Evolutionary conservation across 2,797 vertebrate species (phyloP), one percentile per base, ranked within the genome.

Genomic region (Hydrocynus forskahlii): DNA sequence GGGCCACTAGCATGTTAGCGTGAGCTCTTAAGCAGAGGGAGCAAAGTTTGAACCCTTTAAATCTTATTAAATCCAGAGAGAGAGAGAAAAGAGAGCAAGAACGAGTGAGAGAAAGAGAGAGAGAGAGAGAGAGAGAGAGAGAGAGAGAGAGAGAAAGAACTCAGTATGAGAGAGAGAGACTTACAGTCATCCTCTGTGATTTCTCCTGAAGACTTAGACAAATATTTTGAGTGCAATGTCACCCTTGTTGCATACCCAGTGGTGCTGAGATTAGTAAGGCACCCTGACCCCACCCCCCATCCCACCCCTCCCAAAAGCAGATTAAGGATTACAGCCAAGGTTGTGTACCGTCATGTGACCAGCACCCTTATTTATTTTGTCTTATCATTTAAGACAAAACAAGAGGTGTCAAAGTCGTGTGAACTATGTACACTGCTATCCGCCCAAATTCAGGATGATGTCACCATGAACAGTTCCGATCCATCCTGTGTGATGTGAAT

Each of bases 321-420:
- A 79, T 86, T 87, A 87, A 12, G 76, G 79, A 84, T 86, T 87
- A 87, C 72, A 69, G 69, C 12, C 1, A 76, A 40, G 70, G 67
- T 67, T 70, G 35, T 66, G 57, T 55, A 21, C 60, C 55, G 54
- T 81, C 80, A 84, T 70, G 50, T 85, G 86, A 86, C 60, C 55
- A 67, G 35, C 52, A 66, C 52, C 48, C 64, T 40, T 78, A 59
- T 70, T 73, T 83, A 71, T 29, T 29, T 29, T 29, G 29, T 29
- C 29, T 29, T 29, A 29, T 29, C 29, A 29, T 29, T 29, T 43
- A 78, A 84, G 74, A 70, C 63, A 76, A 25, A 57, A 16, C 48
- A 62, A 64, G 17, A 38, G 25, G 62, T 60, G 50, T 48, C 66
- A 72, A 57, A 29, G n/a, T 21, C 2, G 12, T 9, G 17, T 29